Evolutionary conservation across 2,888 invertebrate species (phyloP).

Genomic region (Dryadula phaetusa): DNA sequence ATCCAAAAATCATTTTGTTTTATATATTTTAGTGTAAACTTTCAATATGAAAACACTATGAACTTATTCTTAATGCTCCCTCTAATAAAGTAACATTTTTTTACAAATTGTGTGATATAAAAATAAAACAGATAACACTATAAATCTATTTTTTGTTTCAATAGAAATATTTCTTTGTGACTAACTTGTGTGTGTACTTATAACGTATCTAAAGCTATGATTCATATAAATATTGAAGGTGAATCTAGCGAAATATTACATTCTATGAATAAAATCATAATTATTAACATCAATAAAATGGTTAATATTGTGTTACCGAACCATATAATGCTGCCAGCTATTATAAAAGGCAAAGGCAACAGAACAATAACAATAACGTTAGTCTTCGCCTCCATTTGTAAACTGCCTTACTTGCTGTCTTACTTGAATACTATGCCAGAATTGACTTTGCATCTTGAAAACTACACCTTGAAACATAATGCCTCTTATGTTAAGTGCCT

Average conservation of each 20-base stretch:
- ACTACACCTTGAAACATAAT: conserved; percentile 23
- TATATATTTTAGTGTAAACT: conserved; percentile 49
- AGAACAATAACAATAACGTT: conserved; percentile 77
- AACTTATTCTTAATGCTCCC: too few relatives aligned
- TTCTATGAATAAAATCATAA: conserved; percentile 11
- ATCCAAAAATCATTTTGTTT: conserved; percentile 51
- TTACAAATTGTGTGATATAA: too few relatives aligned
- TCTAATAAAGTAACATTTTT: too few relatives aligned
- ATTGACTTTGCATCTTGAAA: conserved; percentile 40
- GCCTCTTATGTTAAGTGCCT: neutral
- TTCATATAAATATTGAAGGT: too few relatives aligned
- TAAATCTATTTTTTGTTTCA: too few relatives aligned
- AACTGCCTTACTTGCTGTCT: conserved; percentile 60
- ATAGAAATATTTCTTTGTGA: too few relatives aligned
- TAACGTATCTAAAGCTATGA: too few relatives aligned
- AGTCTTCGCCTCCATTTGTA: conserved; percentile 63
- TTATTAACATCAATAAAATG: conserved; percentile 51
- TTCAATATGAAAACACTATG: too few relatives aligned
- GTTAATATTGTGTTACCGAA: conserved; percentile 53
- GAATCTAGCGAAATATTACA: neutral
- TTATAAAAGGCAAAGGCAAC: conserved; percentile 64
- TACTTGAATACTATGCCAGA: conserved; percentile 32
- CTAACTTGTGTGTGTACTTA: too few relatives aligned
- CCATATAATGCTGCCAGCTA: conserved; percentile 65
- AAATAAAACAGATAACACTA: too few relatives aligned